Base-by-base conservation (phyloP, 2,888 invertebrate genomes). In the Agrenia bidenticulata region DNA sequence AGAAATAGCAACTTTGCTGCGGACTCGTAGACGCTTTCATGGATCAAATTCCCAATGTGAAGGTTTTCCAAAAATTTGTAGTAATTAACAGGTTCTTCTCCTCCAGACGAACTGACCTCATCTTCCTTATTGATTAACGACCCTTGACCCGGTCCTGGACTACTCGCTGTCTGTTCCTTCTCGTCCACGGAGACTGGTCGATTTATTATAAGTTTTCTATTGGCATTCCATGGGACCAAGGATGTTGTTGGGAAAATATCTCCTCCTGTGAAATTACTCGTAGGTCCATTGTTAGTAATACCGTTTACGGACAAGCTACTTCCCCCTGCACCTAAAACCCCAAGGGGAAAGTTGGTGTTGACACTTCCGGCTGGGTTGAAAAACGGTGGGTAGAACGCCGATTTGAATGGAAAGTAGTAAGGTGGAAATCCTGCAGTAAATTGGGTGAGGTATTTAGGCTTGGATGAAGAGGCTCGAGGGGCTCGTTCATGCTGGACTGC, bases 401-500 rank as follows among this genome's bases (percentile, higher is more conserved):
- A 67, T 41, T 72, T 75, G 49, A 72, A 73, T 2, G 67, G 73
- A 51, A 70, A 72, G 57, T 69, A 73, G 54, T 69, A 70, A 11
- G 71, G 74, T 50, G 63, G 61, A 70, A 66, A 61, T 61, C 66
- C 63, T 37, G 67, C 54, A 32, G 58, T 23, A 55, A 64, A 64
- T 53, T 70, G 66, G 24, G 71, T 68, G 53, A 69, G 59, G 64
- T 70, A 75, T 62, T 75, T 74, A 62, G 73, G 66, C 73, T 73
- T 64, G 63, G 72, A 63, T 19, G 74, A 63, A 23, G 67, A 73
- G 7, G 80, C 82, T 51, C 93, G 84, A 0, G 93, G 92, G 11
- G 93, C 92, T 70, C 94, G 83, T 81, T 94, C 94, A 80, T 94
- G 92, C 79, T 94, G 93, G 21, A 94, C 94, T 66, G 94, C 94